Base-by-base conservation (phyloP, 2,113 vertebrate genomes). In the Piliocolobus tephrosceles region DNA sequence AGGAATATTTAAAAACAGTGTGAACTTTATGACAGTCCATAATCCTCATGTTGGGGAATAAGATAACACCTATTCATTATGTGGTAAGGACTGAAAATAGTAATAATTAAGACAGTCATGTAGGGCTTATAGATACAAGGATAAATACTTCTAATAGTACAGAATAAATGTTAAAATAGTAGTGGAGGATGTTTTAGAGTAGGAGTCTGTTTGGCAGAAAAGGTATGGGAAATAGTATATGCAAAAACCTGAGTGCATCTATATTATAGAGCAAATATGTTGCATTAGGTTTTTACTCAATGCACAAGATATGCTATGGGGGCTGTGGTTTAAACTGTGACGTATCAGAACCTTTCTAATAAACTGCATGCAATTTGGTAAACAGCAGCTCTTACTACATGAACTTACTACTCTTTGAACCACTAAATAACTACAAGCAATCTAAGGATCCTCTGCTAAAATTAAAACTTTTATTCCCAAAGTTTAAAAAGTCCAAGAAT, bases 341-440 rank as follows among this genome's bases (percentile, higher is more conserved):
- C 22, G 14, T 75, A 79, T 22, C 6, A 47, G 35, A 80, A 43
- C 78, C 25, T 88, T 93, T 79, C 52, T 81, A 70, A 45, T 57
- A 87, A 96, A 68, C 50, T 55, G 6, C 17, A 16, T 72, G 8
- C 4, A 58, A 1, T 84, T 20, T 90, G 23, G 47, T 76, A 80
- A 97, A 93, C 11, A 83, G 40, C 43, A 88, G 52, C 57, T 90
- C 96, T 86, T 80, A 92, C 40, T 47, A 61, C 61, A 94, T 92
- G 64, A 45, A 75, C 38, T 73, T 79, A 55, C 2, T 73, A 68
- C 23, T 70, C 27, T 90, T 83, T 84, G 57, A 96, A 88, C 12
- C 16, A 45, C 84, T 40, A 96, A 64, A 88, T 25, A 80, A 80
- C 7, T 64, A 2, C 17, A 94, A 72, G 27, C 72, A 78, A 10